These are phyloP conservation scores for Lasioglossum oenotherae DNA, from an alignment of 2,888 invertebrate genomes.

Conservation along the genomic window DNA sequence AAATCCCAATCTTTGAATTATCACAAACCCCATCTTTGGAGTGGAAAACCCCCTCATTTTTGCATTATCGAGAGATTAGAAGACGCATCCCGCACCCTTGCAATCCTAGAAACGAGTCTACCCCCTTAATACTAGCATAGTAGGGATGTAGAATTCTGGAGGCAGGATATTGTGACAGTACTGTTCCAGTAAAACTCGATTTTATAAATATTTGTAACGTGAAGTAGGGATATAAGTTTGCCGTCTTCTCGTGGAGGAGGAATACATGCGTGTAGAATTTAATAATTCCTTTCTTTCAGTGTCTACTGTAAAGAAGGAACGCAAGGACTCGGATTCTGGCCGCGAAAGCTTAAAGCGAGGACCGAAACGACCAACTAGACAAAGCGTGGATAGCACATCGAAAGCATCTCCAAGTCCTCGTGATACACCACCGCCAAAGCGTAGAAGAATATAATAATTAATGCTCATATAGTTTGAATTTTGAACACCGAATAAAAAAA, in stretches of 20 bases:
- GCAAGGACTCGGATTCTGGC: constrained; percentile 81
- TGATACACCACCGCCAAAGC: constrained; percentile 82
- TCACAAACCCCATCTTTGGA: too few species aligned
- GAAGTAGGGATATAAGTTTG: neutral
- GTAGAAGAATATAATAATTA: constrained; percentile 80
- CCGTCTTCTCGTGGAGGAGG: neutral
- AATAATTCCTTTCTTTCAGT: constrained; percentile 49
- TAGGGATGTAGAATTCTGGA: too few species aligned
- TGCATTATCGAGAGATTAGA: too few species aligned
- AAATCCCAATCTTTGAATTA: too few species aligned
- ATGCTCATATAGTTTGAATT: constrained; percentile 7
- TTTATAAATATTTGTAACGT: neutral
- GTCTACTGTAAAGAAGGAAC: constrained; percentile 79
- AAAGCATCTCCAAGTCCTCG: constrained; percentile 82
- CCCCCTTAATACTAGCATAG: too few species aligned
- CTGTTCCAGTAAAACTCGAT: too few species aligned
- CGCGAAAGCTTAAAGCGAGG: constrained; percentile 81
- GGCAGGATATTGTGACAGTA: too few species aligned
- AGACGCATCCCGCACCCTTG: too few species aligned
- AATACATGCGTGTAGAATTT: neutral
- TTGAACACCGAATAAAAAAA: neutral
- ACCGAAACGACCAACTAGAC: constrained; percentile 82
- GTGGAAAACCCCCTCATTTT: too few species aligned
- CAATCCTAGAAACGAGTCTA: too few species aligned
- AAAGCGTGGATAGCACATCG: constrained; percentile 80